Conservation (phyloP, 1,140 invertebrate species). For the Nebria ingens region DNA sequence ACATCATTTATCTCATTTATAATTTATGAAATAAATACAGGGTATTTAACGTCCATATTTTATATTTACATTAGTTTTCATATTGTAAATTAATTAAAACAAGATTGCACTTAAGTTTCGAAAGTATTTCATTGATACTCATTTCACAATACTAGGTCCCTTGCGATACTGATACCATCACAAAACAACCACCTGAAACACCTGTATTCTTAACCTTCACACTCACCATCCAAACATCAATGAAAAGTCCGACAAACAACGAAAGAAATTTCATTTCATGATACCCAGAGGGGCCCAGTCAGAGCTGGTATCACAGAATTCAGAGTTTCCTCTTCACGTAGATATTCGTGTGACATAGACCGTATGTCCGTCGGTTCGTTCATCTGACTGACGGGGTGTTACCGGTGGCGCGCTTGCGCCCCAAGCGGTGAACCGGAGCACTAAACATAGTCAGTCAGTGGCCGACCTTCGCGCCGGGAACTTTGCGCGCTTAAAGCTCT, state of each 20-base stretch:
- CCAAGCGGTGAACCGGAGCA: not conserved
- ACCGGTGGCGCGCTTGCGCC: not conserved
- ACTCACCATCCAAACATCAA: not conserved
- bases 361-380: not conserved
- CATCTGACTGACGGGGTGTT: not conserved
- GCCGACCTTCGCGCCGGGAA: conserved; percentile 1
- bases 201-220: too few relatives aligned
- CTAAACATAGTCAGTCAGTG: conserved; percentile 3
- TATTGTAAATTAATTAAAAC: too few relatives aligned
- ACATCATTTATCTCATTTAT: too few relatives aligned
- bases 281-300: not conserved
- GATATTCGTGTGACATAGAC: not conserved
- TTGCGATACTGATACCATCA: not conserved
- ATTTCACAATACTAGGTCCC: too few relatives aligned
- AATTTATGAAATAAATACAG: too few relatives aligned
- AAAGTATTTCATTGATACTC: too few relatives aligned
- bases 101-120: too few relatives aligned
- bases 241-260: not conserved
- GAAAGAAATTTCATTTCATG: not conserved
- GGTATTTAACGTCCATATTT: too few relatives aligned
- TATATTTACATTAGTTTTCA: too few relatives aligned
- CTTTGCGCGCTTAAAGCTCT: conserved; percentile 1
- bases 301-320: not conserved
- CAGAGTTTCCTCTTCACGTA: too few relatives aligned
- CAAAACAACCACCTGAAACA: too few relatives aligned